Evolutionary conservation across 2,113 vertebrate species (phyloP), one percentile per base, ranked within the genome.

Genomic region (Rhabdomys dilectus): DNA sequence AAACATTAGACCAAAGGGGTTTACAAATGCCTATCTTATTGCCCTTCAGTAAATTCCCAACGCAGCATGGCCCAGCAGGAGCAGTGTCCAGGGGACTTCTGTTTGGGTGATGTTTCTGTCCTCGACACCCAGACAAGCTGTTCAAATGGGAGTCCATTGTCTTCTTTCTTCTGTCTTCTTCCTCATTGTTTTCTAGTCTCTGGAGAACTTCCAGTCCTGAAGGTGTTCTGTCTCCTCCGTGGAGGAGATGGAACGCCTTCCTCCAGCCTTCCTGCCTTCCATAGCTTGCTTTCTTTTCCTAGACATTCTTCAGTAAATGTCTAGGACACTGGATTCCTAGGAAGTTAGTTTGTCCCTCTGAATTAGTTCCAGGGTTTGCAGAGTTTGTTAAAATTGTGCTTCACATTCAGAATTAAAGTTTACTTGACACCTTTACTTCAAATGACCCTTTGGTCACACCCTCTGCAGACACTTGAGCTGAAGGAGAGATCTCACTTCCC

Each of bases 1-100:
- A 95, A 95, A 93, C 66, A 93, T 45, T 77, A 75, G 70, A 88
- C 36, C 68, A 91, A 90, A 19, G 10, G 15, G 58, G 64, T 94
- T 7, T 84, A 39, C 36, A 87, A 88, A 92, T 26, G 64, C 34
- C 34, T 85, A 11, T 51, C 66, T 17, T 73, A 15, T 26, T 78
- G 89, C 9, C 66, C 68, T 36, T 73, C 72, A 85, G 5, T 90
- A 77, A 91, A 66, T 66, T 72, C 36, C 80, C 42, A 29, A 24
- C 17, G 66, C 60, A 95, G 51, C 77, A 42, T 19, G 48, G 11
- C 58, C 39, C 48, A 60, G 80, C 2, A 45, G 51, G 45, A 88
- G 26, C 1, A 62, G 16, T 1, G 1, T 84, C 84, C 58, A 10
- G 45, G 53, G 16, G 53, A 0, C 42, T 68, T 96, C 36, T 77